Evolutionary conservation across 1,140 invertebrate genomes (phyloP).

Genomic region (Branchinecta lindahli): DNA sequence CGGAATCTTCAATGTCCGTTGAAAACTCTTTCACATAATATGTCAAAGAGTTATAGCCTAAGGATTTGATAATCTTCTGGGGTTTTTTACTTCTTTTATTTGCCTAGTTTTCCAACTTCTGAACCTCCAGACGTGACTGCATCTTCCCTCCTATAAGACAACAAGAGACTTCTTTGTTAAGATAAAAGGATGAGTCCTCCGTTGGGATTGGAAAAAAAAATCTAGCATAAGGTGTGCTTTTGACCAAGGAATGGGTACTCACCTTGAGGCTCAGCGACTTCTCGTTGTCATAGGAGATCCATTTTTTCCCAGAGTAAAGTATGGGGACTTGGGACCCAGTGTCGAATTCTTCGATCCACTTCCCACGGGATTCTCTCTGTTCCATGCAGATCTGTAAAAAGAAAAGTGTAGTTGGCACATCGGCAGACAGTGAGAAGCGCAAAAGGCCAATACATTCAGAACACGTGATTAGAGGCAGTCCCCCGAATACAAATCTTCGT

Average conservation of each 20-base stretch:
- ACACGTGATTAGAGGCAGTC: neutral
- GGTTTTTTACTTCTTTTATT: no score
- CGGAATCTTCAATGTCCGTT: no score
- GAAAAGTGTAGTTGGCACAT: constrained; percentile 3
- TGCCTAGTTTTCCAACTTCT: no score
- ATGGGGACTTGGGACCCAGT: constrained; percentile 41
- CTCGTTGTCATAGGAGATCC: constrained; percentile 47
- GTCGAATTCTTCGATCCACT: constrained; percentile 44
- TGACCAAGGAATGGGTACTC: constrained; percentile 11
- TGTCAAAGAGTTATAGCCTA: no score
- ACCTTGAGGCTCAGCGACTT: constrained; percentile 46
- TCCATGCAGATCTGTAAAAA: constrained; percentile 28
- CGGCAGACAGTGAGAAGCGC: neutral
- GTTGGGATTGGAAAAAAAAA: no score
- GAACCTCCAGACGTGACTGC: neutral
- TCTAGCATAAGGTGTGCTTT: no score
- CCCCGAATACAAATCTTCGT: no score
- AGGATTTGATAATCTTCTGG: no score
- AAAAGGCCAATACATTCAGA: neutral
- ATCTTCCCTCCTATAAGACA: neutral
- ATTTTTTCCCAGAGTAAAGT: constrained; percentile 36
- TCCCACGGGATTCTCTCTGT: constrained; percentile 20
- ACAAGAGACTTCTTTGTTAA: neutral
- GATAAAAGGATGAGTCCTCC: neutral
- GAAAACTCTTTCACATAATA: no score